phyloP scores from a whole-genome alignment of 1,140 invertebrate genomes.

The Listronotus bonariensis region DNA sequence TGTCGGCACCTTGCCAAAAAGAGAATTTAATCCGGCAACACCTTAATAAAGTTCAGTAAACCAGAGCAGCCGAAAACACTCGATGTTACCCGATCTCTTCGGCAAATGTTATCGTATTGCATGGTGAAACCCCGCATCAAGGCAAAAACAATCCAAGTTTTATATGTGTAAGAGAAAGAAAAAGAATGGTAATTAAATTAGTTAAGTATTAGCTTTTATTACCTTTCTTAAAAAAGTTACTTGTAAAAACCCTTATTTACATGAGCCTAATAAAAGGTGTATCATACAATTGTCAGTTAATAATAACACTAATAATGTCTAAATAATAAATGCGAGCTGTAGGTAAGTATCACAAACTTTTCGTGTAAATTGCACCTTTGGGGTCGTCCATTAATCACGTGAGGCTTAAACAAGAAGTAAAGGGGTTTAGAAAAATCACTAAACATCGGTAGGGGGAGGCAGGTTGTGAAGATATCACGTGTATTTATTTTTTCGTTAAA shows the following conservation, averaged over 20 bases:
- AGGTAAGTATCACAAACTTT: too few species aligned
- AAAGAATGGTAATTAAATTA: background rate
- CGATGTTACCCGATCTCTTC: conserved; percentile 12
- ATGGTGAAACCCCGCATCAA: conserved; percentile 19
- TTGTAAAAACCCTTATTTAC: background rate
- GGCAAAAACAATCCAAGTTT: background rate
- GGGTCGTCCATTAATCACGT: too few species aligned
- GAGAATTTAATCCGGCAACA: conserved; percentile 18
- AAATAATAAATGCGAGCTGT: too few species aligned
- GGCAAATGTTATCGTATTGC: conserved; percentile 14
- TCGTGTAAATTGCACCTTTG: too few species aligned
- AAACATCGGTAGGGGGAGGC: too few species aligned
- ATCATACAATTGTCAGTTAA: too few species aligned
- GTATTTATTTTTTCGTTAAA: too few species aligned
- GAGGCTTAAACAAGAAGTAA: too few species aligned
- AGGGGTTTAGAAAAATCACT: too few species aligned
- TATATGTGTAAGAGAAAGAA: conserved; percentile 6
- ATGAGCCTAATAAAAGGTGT: background rate
- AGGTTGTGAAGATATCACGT: too few species aligned
- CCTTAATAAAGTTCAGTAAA: conserved; percentile 25
- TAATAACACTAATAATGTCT: too few species aligned
- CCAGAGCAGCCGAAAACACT: conserved; percentile 16
- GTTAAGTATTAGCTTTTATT: background rate
- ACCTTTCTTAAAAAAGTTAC: background rate
- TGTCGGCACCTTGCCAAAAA: conserved; percentile 10